A percentile compares a stretch with the other conserved stretches of the same genome.
Conservation (phyloP, 1,140 invertebrate species). For the Halyomorpha halys region DNA sequence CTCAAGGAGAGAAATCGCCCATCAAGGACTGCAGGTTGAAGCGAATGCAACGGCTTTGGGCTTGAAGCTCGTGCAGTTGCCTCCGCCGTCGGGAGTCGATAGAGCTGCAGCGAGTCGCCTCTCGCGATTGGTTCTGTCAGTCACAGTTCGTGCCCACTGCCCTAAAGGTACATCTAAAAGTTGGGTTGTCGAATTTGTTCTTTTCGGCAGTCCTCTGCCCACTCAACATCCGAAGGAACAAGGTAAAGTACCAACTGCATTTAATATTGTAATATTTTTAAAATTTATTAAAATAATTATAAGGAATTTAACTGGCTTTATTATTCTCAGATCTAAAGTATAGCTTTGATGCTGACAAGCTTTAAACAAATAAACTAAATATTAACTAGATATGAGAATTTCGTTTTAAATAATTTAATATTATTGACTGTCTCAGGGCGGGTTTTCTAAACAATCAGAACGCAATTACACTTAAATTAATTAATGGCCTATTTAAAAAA, state of each 20-base stretch:
- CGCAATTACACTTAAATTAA: too few relatives aligned
- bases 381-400: too few relatives aligned
- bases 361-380: too few relatives aligned
- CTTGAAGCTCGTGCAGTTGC: conserved; percentile 68
- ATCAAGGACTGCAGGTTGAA: conserved; percentile 85
- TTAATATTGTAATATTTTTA: too few relatives aligned
- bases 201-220: conserved; percentile 70
- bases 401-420: too few relatives aligned
- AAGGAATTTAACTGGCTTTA: background rate
- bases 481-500: too few relatives aligned
- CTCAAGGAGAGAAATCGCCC: conserved; percentile 66
- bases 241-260: conserved; percentile 41
- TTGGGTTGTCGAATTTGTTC: conserved; percentile 85
- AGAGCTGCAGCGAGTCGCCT: conserved; percentile 42
- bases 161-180: conserved; percentile 52
- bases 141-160: conserved; percentile 66
- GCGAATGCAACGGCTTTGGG: conserved; percentile 76
- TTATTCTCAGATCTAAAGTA: too few relatives aligned
- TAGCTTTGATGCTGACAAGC: too few relatives aligned
- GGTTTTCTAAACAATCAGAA: too few relatives aligned
- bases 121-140: conserved; percentile 67
- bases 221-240: conserved; percentile 76
- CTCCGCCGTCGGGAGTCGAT: conserved; percentile 45
- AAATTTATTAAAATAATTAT: too few relatives aligned
- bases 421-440: too few relatives aligned